These are phyloP conservation scores for Drosophila repletoides DNA, from an alignment of 1,140 invertebrate species.

Conservation along the genomic window DNA sequence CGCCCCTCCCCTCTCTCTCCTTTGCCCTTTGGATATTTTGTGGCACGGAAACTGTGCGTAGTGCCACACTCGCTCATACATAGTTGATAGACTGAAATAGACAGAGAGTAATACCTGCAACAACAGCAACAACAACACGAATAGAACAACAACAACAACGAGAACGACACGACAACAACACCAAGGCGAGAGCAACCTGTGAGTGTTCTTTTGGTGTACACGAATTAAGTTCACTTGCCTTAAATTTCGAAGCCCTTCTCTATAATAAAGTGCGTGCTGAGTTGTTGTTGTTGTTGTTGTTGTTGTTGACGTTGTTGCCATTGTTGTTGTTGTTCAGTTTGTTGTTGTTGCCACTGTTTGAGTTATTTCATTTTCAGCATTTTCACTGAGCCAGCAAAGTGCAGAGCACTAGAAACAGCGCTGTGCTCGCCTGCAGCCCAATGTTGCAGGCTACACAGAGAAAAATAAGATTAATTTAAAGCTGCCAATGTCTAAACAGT, in stretches of 20 bases:
- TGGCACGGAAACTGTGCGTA: conserved; percentile 18
- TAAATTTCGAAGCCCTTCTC: conserved; percentile 69
- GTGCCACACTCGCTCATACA: conserved; percentile 19
- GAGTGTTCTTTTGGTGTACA: conserved; percentile 43
- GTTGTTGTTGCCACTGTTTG: conserved; percentile 47
- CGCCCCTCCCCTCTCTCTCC: background rate
- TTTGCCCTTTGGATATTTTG: conserved; percentile 22
- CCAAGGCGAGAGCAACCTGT: conserved; percentile 1
- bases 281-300: background rate
- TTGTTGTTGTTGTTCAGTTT: conserved; percentile 23
- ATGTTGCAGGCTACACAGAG: background rate
- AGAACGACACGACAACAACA: background rate
- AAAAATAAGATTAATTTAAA: conserved; percentile 27
- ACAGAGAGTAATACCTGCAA: background rate
- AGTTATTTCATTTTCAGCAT: conserved; percentile 59
- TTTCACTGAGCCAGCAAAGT: conserved; percentile 29
- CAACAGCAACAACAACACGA: background rate
- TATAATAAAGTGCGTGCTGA: conserved; percentile 66
- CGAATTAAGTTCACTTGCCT: conserved; percentile 74
- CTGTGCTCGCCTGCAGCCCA: no score
- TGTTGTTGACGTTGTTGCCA: conserved; percentile 32
- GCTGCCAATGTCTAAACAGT: no score
- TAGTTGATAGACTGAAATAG: conserved; percentile 30
- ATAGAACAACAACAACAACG: background rate
- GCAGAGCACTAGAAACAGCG: conserved; percentile 6